Evolutionary conservation across 2,113 vertebrate genomes (phyloP), one percentile per base, ranked within the genome.

Genomic region (Centropristis striata): DNA sequence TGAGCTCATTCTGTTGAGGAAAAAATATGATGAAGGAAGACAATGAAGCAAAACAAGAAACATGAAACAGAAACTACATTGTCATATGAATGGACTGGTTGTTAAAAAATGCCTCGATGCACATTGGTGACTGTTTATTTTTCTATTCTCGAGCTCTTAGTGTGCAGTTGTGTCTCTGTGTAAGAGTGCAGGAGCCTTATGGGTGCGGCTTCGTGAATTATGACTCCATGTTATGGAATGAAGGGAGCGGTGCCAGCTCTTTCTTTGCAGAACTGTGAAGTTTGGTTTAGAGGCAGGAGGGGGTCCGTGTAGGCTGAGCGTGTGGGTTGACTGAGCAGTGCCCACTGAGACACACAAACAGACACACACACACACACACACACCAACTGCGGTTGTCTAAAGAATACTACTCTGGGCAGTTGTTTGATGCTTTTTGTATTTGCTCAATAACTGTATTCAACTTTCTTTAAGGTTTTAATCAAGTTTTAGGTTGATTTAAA

Each of bases 191-290:
- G 54, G 76, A 75, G 85, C 53, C 69, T 86, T 3, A 77, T 44
- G 92, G 92, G 92, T 88, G 92, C 20, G 92, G 93, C 90, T 88
- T 91, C 78, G 85, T 92, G 88, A 91, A 72, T 91, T 85, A 92
- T 94, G 93, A 94, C 93, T 94, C 87, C 63, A 49, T 82, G 86
- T 86, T 93, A 59, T 88, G 94, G 94, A 94, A 95, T 95, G 94
- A 95, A 93, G 90, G 93, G 93, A 94, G 92, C 85, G 75, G 89
- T 89, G 92, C 93, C 92, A 93, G 87, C 78, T 93, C 86, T 91
- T 91, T 93, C 86, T 93, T 86, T 87, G 85, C 73, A 91, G 79
- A 86, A 78, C 86, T 80, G 77, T 81, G 83, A 84, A 90, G 92
- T 92, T 92, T 76, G 75, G 85, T 88, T 84, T 65, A 75, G 83